A percentile compares a stretch with the other conserved stretches of the same genome.
These are phyloP conservation scores for Yponomeuta sedellus DNA, from an alignment of 2,888 invertebrate species.

Conservation along the genomic window DNA sequence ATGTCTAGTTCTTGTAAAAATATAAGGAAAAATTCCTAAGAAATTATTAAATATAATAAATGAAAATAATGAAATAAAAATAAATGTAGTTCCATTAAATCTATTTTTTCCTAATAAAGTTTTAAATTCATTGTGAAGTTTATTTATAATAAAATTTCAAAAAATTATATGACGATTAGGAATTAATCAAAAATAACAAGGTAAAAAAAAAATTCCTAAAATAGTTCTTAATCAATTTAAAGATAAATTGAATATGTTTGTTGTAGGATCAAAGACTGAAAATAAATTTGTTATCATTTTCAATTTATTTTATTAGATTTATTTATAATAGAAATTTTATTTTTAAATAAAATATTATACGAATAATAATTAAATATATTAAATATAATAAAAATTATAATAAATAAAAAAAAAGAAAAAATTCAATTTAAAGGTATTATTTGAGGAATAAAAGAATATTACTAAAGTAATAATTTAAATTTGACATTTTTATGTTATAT, in stretches of 20 bases:
- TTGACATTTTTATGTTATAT: conserved; percentile 78
- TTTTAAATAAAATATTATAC: conserved; percentile 40
- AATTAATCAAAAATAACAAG: conserved; percentile 70
- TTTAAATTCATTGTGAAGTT: conserved; percentile 77
- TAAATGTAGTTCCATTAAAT: conserved; percentile 67
- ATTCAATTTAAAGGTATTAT: conserved; percentile 79
- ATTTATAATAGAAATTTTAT: conserved; percentile 32
- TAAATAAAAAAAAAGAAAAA: conserved; percentile 60
- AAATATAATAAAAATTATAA: conserved; percentile 62
- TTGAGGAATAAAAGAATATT: conserved; percentile 82
- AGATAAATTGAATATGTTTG: conserved; percentile 65
- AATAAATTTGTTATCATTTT: conserved; percentile 83
- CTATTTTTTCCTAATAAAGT: conserved; percentile 61
- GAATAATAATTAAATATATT: conserved; percentile 72
- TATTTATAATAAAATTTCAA: conserved; percentile 64
- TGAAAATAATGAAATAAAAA: conserved; percentile 76
- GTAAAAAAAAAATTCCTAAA: conserved; percentile 68
- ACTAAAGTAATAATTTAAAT: conserved; percentile 76
- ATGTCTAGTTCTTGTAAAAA: conserved; percentile 82
- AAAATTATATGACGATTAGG: conserved; percentile 68
- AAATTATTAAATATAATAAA: conserved; percentile 82
- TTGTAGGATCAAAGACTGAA: conserved; percentile 80
- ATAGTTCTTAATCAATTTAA: conserved; percentile 79
- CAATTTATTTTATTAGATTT: conserved; percentile 46
- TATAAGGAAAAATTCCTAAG: conserved; percentile 81